A percentile compares a stretch with the other conserved stretches of the same genome.
phyloP scores from a whole-genome alignment of 2,113 vertebrate genomes.

The Microtus pennsylvanicus region DNA sequence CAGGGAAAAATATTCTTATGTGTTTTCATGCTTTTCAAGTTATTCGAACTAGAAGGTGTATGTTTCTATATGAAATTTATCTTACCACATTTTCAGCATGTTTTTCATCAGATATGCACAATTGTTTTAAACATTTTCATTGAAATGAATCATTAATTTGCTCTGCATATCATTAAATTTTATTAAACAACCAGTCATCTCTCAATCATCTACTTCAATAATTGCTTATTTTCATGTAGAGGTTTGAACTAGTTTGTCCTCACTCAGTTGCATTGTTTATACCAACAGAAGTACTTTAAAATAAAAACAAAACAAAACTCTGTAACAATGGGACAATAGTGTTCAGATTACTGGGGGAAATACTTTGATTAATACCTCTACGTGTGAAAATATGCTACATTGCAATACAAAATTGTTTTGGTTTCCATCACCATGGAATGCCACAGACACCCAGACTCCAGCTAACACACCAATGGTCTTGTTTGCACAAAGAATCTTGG shows the following conservation, averaged over 20 bases:
- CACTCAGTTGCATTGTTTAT: neutral
- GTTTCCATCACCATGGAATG: neutral
- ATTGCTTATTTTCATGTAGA: neutral
- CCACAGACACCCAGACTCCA: neutral
- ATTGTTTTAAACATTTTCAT: neutral
- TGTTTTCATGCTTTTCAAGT: conserved; percentile 15
- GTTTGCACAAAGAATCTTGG: neutral
- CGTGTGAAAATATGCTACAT: conserved; percentile 13
- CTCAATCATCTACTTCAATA: conserved; percentile 42
- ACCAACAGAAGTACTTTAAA: conserved; percentile 1
- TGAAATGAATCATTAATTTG: conserved; percentile 33
- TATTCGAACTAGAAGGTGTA: neutral
- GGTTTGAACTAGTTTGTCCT: neutral
- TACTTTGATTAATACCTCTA: conserved; percentile 28
- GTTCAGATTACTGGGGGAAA: neutral
- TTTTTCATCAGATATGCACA: neutral
- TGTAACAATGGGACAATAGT: neutral
- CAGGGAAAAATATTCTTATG: neutral
- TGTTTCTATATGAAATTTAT: neutral
- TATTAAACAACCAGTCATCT: neutral
- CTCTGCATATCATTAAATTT: conserved; percentile 28
- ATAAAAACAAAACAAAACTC: neutral
- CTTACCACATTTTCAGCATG: neutral
- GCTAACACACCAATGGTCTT: neutral
- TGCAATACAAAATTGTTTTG: neutral